Percentiles rank a stretch among this genome's conserved stretches.
Evolutionary conservation across 2,113 vertebrate genomes (phyloP).

Genomic region (Sturnira hondurensis): DNA sequence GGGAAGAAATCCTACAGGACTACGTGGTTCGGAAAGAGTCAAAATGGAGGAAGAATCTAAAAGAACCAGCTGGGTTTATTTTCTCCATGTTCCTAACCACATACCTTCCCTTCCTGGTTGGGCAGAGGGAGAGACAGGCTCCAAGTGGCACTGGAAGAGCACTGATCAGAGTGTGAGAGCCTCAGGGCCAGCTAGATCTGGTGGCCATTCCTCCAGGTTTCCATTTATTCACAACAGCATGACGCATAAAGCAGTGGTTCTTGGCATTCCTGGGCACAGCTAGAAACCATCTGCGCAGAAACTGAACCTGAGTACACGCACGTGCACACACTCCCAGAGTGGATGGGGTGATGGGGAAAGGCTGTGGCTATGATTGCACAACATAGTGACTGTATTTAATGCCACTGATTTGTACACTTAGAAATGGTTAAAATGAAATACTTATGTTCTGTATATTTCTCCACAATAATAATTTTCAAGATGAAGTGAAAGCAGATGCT

Average conservation of each 20-base stretch:
- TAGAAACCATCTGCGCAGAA: background rate
- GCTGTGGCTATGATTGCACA: background rate
- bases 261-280: background rate
- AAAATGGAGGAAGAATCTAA: background rate
- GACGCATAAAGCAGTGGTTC: background rate
- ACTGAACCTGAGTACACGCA: rapidly evolving
- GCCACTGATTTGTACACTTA: background rate
- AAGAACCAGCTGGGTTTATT: background rate
- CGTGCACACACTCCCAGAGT: background rate
- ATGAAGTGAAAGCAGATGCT: background rate
- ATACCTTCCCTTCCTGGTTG: background rate
- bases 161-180: background rate
- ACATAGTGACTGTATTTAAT: background rate
- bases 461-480: background rate
- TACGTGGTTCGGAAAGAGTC: background rate
- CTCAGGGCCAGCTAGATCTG: background rate
- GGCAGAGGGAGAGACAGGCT: background rate
- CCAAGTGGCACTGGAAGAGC: background rate
- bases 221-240: background rate
- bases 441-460: background rate
- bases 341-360: background rate
- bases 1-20: background rate
- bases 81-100: background rate
- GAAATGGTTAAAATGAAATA: background rate
- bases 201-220: background rate